Evolutionary conservation across 2,113 vertebrate species (phyloP).

Genomic region (Phyllopteryx taeniolatus): DNA sequence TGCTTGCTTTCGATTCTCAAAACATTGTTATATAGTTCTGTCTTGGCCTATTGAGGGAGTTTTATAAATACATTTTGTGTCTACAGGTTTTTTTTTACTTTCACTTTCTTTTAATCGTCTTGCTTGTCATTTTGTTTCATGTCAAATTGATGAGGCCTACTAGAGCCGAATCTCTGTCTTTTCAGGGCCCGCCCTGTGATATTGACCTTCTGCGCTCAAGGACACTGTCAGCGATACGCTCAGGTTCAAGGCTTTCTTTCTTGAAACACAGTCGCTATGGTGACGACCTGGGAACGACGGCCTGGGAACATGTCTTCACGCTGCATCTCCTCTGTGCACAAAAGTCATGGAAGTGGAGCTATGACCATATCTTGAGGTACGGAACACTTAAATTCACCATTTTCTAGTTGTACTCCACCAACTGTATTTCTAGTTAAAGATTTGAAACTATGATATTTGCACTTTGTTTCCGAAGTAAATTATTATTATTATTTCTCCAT

Average conservation of each 20-base stretch:
- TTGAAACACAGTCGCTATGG: conserved; percentile 76
- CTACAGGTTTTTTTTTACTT: background rate
- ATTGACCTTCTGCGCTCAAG: conserved; percentile 76
- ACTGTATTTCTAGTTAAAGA: background rate
- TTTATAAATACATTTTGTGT: background rate
- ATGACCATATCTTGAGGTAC: conserved; percentile 85
- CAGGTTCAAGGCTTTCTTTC: conserved; percentile 77
- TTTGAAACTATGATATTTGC: background rate
- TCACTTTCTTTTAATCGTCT: background rate
- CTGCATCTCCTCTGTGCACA: conserved; percentile 86
- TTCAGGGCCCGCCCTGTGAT: conserved; percentile 80
- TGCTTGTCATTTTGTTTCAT: background rate
- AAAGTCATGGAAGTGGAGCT: conserved; percentile 89
- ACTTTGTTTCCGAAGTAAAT: background rate
- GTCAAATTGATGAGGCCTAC: background rate
- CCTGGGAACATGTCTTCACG: conserved; percentile 85
- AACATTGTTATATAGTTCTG: background rate
- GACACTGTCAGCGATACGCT: conserved; percentile 78
- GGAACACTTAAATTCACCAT: background rate
- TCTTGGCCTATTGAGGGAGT: background rate
- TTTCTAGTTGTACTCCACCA: background rate
- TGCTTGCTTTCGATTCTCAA: background rate
- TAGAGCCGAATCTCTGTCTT: conserved; percentile 5
- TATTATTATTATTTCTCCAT: background rate
- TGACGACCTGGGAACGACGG: conserved; percentile 77